Base-by-base conservation (phyloP, 2,113 vertebrate genomes). In the Nyctereutes procyonoides region DNA sequence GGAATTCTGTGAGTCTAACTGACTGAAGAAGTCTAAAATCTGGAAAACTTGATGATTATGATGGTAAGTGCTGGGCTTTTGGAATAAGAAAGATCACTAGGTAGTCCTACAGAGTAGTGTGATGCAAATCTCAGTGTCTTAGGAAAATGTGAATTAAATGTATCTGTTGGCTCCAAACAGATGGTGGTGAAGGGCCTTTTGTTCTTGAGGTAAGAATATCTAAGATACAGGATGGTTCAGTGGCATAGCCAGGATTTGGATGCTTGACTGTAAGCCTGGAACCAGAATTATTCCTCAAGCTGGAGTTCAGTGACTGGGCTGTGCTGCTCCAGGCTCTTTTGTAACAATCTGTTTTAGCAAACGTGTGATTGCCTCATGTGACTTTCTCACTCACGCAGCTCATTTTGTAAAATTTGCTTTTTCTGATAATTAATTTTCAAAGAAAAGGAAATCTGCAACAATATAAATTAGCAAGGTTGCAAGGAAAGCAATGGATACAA, bases 341-440 rank as follows among this genome's bases (percentile, higher is more conserved):
- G 8, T 71, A 13, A 48, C 35, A 19, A 30, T 77, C 56, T 84
- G 28, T 69, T 94, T 65, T 5, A 48, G 16, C 74, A 80, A 85
- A 79, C 58, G 4, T 22, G 28, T 7, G 24, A 26, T 51, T 38
- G 17, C 28, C 85, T 83, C 79, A 16, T 32, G 51, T 22, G 82
- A n/a, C 51, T 92, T 95, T 89, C 67, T 96, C 22, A 32, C 48
- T 58, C 26, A 3, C 4, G 22, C 32, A 86, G 35, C 87, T 93
- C 79, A 48, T 74, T 93, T 93, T 92, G 30, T 32, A 95, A 91
- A 93, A 62, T 95, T 93, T 82, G 19, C 5, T 85, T 93, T 48
- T 94, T 81, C 90, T 67, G 88, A 43, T 87, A 65, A 90, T 95
- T 67, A 92, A 88, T 86, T 97, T 95, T 86, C 38, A 69, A 55